Evolutionary conservation across 1,140 invertebrate genomes (phyloP).

Genomic region (Pachypeltis micranthus): DNA sequence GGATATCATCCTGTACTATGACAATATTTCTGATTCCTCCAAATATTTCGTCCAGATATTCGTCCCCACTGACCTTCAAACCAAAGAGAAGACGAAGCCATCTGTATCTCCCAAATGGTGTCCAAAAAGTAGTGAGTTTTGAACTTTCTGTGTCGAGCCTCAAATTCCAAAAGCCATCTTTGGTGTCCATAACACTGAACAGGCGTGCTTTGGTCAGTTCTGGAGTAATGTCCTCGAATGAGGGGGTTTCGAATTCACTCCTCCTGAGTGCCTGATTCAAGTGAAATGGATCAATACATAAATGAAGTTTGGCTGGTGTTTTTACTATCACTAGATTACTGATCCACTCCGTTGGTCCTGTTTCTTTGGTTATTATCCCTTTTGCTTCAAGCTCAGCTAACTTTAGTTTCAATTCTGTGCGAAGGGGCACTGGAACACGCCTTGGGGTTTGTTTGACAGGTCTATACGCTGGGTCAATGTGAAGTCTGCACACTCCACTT

Average conservation of each 20-base stretch:
- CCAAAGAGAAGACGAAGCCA: slow-evolving; percentile 36
- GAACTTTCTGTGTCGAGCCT: slow-evolving; percentile 20
- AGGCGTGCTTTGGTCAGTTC: slow-evolving; percentile 13
- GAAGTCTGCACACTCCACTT: neutral
- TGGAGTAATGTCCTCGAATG: slow-evolving; percentile 17
- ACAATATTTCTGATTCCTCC: too few relatives aligned
- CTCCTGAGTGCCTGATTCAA: slow-evolving; percentile 28
- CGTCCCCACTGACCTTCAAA: slow-evolving; percentile 28
- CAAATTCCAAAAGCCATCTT: slow-evolving; percentile 22
- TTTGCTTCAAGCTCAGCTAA: slow-evolving; percentile 21
- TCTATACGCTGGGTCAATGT: neutral
- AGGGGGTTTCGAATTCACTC: neutral
- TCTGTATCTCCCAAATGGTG: slow-evolving; percentile 34
- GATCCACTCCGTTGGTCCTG: slow-evolving; percentile 24
- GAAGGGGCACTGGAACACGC: slow-evolving; percentile 22
- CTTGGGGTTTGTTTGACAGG: slow-evolving; percentile 24
- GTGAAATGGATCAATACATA: neutral
- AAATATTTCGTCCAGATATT: neutral
- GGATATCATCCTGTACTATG: neutral
- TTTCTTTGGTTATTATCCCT: slow-evolving; percentile 25
- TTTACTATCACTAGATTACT: slow-evolving; percentile 20
- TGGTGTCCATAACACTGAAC: slow-evolving; percentile 21
- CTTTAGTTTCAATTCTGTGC: slow-evolving; percentile 19
- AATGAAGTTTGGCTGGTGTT: neutral
- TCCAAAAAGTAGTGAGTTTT: slow-evolving; percentile 36